Percentiles rank a stretch among this genome's conserved stretches.
Conservation (phyloP, 1,140 invertebrate species). For the Helicoverpa zea region DNA sequence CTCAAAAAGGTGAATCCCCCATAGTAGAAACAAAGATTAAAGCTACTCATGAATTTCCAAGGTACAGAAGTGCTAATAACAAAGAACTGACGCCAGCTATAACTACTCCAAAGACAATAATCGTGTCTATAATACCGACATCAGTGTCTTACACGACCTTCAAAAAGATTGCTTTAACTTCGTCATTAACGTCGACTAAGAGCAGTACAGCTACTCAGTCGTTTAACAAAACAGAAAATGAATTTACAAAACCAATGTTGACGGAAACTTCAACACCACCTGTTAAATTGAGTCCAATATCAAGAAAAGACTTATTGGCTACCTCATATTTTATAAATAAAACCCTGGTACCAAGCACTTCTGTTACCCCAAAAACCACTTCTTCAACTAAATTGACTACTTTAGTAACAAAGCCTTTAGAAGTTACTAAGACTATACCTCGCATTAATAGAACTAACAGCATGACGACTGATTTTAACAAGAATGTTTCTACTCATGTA, state of each 20-base stretch:
- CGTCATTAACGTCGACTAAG: slow-evolving; percentile 68
- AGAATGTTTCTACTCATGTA: slow-evolving; percentile 71
- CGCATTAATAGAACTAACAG: slow-evolving; percentile 78
- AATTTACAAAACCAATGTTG: slow-evolving; percentile 69
- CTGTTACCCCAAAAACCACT: slow-evolving; percentile 46
- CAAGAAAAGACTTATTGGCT: slow-evolving; percentile 58
- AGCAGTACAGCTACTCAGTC: slow-evolving; percentile 58
- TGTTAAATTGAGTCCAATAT: slow-evolving; percentile 61
- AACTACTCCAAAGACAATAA: slow-evolving; percentile 82
- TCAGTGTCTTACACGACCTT: slow-evolving; percentile 80
- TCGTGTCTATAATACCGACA: slow-evolving; percentile 84
- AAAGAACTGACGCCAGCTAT: slow-evolving; percentile 66
- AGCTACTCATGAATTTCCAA: slow-evolving; percentile 63
- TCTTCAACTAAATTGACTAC: slow-evolving; percentile 35
- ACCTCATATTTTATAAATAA: slow-evolving; percentile 54
- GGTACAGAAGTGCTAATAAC: slow-evolving; percentile 66
- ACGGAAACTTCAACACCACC: slow-evolving; percentile 62
- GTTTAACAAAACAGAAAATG: slow-evolving; percentile 64
- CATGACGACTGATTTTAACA: slow-evolving; percentile 73
- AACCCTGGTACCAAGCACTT: slow-evolving; percentile 49
- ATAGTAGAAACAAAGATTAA: slow-evolving; percentile 72
- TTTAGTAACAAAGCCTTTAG: slow-evolving; percentile 37
- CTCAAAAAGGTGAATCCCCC: slow-evolving; percentile 80
- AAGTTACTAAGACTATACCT: slow-evolving; percentile 57
- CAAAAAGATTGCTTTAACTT: slow-evolving; percentile 79